Conservation (phyloP, 92 coral and sea anemone genomes). For the Palythoa caribaeorum region DNA sequence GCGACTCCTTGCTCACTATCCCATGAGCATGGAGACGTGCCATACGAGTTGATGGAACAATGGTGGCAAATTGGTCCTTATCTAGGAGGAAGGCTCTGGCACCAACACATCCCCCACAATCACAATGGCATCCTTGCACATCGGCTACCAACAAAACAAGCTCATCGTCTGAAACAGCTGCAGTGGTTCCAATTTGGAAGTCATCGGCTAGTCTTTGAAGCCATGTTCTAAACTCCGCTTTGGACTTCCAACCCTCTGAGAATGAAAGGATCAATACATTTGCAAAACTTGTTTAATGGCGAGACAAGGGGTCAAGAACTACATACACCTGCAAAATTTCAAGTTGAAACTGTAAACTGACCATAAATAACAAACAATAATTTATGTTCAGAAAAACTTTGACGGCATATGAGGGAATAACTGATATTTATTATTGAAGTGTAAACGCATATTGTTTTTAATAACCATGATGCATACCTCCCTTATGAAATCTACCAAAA, state of each 20-base stretch:
- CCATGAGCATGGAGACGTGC: slow-evolving; percentile 33
- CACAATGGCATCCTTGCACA: slow-evolving; percentile 3
- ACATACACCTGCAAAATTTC: slow-evolving; percentile 24
- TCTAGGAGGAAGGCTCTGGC: not conserved
- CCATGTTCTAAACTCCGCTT: slow-evolving; percentile 31
- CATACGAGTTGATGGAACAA: slow-evolving; percentile 20
- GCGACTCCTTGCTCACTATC: not conserved
- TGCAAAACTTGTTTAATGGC: slow-evolving; percentile 14
- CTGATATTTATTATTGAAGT: not conserved
- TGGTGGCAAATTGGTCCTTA: slow-evolving; percentile 15
- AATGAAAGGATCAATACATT: slow-evolving; percentile 22
- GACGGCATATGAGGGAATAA: slow-evolving; percentile 5
- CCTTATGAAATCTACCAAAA: slow-evolving; percentile 24
- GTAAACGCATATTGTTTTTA: not conserved
- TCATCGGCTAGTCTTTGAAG: slow-evolving; percentile 30
- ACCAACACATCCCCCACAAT: slow-evolving; percentile 24
- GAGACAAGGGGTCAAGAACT: slow-evolving; percentile 16
- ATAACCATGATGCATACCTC: slow-evolving; percentile 26
- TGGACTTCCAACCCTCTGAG: slow-evolving; percentile 32
- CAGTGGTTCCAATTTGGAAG: slow-evolving; percentile 16
- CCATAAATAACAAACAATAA: slow-evolving; percentile 9
- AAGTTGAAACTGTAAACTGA: slow-evolving; percentile 17
- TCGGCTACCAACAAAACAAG: slow-evolving; percentile 28
- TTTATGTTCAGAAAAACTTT: not conserved
- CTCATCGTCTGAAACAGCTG: slow-evolving; percentile 23